phyloP scores from a whole-genome alignment of 2,113 vertebrate species.

The Anolis sagrei region DNA sequence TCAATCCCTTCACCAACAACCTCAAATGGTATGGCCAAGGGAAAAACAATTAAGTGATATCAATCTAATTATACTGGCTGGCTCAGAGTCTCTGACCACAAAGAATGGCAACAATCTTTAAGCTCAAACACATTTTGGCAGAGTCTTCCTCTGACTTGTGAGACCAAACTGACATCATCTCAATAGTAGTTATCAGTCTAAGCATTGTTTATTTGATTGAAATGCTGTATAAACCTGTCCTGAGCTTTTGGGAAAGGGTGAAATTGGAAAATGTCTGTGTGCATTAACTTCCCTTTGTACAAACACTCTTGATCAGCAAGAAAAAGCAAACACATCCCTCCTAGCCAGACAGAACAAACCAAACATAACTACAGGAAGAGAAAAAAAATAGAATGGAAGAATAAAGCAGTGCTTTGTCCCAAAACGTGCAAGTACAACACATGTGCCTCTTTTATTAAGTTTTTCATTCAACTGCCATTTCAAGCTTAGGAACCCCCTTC shows the following conservation, averaged over 20 bases:
- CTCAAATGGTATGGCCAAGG: not conserved
- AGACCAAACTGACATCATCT: not conserved
- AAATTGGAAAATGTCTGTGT: not conserved
- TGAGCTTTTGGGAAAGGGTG: not conserved
- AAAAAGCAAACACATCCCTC: not conserved
- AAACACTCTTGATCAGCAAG: slow-evolving; percentile 16
- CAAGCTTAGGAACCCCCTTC: slow-evolving; percentile 49
- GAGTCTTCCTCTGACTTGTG: not conserved
- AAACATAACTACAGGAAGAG: slow-evolving; percentile 1
- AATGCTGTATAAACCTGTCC: slow-evolving; percentile 7
- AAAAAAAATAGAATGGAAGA: not conserved
- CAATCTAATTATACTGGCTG: not conserved
- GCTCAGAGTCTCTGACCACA: not conserved
- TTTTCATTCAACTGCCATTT: slow-evolving; percentile 62
- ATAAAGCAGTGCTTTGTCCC: slow-evolving; percentile 48
- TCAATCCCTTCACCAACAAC: not conserved
- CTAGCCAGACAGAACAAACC: slow-evolving; percentile 4
- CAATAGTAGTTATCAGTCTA: not conserved
- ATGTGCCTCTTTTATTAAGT: slow-evolving; percentile 37
- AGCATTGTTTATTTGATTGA: not conserved
- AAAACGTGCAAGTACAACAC: not conserved
- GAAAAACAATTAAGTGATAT: not conserved
- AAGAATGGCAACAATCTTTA: not conserved
- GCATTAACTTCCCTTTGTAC: not conserved
- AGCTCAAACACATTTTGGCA: not conserved